These are phyloP conservation scores for Andrena haemorrhoa DNA, from an alignment of 2,888 invertebrate species.

Conservation along the genomic window DNA sequence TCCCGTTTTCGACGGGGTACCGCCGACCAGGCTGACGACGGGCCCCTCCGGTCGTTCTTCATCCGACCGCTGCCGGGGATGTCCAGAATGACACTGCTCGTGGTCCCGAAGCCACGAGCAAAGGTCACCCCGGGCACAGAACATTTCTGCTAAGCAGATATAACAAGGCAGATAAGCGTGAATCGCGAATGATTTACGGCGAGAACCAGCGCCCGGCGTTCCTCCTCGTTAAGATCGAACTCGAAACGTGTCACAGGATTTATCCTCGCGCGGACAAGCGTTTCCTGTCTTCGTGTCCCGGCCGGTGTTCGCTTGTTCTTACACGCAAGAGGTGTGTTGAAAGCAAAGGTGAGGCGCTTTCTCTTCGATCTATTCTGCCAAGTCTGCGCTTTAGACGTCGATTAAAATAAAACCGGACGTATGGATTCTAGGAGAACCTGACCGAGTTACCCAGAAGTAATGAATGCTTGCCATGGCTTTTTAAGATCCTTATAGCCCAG, in stretches of 20 bases:
- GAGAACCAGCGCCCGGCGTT: conserved; percentile 58
- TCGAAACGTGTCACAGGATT: conserved; percentile 50
- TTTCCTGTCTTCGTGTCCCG: conserved; percentile 45
- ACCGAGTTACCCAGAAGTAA: no score
- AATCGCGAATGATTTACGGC: conserved; percentile 69
- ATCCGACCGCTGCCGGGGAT: conserved; percentile 26
- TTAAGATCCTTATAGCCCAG: background rate
- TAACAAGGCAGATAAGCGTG: conserved; percentile 70
- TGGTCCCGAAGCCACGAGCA: conserved; percentile 30
- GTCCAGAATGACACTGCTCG: conserved; percentile 40
- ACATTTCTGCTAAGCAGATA: conserved; percentile 64
- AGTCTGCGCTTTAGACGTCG: background rate
- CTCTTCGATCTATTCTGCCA: background rate
- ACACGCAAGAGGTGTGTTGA: conserved; percentile 9
- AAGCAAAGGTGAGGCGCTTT: conserved; percentile 29
- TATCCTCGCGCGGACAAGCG: conserved; percentile 34
- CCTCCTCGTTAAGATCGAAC: conserved; percentile 69
- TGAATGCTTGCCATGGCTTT: background rate
- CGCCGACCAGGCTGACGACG: background rate
- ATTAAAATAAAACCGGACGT: background rate
- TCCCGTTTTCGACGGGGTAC: conserved; percentile 6
- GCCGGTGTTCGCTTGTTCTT: background rate
- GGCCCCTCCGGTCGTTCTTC: conserved; percentile 29
- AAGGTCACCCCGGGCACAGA: conserved; percentile 55
- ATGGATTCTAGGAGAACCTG: no score